Evolutionary conservation across 2,113 vertebrate species (phyloP).

Genomic region (Notarius lentiginosus): DNA sequence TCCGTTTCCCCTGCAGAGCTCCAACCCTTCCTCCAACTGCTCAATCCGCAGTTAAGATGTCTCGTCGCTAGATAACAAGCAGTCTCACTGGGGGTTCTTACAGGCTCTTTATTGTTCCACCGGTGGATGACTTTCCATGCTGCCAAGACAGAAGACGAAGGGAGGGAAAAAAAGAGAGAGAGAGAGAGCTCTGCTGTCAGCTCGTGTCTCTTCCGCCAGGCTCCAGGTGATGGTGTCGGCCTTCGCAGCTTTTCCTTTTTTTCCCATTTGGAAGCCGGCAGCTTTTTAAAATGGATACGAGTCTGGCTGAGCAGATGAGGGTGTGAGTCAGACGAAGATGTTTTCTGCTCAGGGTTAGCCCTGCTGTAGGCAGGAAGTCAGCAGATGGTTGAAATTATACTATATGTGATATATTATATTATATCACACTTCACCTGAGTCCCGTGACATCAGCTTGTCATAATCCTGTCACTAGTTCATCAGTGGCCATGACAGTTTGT

Average conservation of each 20-base stretch:
- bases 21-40: slow-evolving; percentile 34
- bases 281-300: slow-evolving; percentile 38
- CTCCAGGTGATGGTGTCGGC: slow-evolving; percentile 38
- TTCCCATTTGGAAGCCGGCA: slow-evolving; percentile 15
- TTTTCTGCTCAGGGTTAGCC: slow-evolving; percentile 8
- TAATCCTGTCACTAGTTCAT: not conserved
- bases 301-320: slow-evolving; percentile 36
- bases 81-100: slow-evolving; percentile 54
- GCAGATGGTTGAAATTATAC: not conserved
- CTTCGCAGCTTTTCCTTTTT: slow-evolving; percentile 28
- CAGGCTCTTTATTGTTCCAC: slow-evolving; percentile 49
- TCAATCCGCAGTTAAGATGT: slow-evolving; percentile 60
- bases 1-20: slow-evolving; percentile 36
- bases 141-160: slow-evolving; percentile 24
- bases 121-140: slow-evolving; percentile 49
- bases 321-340: slow-evolving; percentile 22
- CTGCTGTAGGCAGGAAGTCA: not conserved
- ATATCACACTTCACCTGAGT: not conserved
- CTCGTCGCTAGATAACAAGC: slow-evolving; percentile 57
- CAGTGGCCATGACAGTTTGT: not conserved
- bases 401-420: not conserved
- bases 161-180: not conserved
- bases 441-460: not conserved
- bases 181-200: slow-evolving; percentile 44
- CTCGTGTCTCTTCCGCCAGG: slow-evolving; percentile 32